phyloP scores from a whole-genome alignment of 2,888 invertebrate genomes.

The Nemurella pictetii region DNA sequence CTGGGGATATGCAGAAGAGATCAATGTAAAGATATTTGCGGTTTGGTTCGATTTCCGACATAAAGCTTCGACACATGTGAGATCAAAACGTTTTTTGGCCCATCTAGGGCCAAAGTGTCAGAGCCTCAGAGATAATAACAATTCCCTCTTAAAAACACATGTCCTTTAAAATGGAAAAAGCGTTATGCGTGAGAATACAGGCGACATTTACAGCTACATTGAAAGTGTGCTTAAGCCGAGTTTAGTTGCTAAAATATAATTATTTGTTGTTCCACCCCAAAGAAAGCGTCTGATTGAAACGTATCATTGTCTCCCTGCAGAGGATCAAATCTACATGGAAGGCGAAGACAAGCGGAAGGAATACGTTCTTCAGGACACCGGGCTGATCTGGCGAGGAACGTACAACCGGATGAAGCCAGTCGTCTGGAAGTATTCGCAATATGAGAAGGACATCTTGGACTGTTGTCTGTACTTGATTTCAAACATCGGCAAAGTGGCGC shows the following conservation, averaged over 20 bases:
- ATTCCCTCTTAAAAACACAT: too few relatives aligned
- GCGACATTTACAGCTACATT: too few relatives aligned
- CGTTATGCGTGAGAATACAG: too few relatives aligned
- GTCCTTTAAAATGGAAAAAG: too few relatives aligned
- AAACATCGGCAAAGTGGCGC: conserved; percentile 70
- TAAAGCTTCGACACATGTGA: too few relatives aligned
- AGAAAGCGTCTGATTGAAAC: conserved; percentile 55
- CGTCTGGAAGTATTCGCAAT: conserved; percentile 92
- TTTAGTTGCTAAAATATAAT: background rate
- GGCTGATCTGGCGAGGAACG: conserved; percentile 89
- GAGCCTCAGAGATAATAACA: too few relatives aligned
- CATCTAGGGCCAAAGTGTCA: too few relatives aligned
- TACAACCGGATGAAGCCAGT: conserved; percentile 80
- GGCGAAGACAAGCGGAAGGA: conserved; percentile 76
- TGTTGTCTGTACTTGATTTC: conserved; percentile 75
- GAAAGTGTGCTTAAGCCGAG: background rate
- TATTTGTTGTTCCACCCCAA: conserved; percentile 48
- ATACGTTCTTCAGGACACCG: conserved; percentile 82
- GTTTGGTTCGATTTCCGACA: too few relatives aligned
- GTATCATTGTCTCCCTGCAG: conserved; percentile 54
- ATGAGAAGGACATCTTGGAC: conserved; percentile 79
- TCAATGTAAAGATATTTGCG: too few relatives aligned
- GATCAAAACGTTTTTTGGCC: too few relatives aligned
- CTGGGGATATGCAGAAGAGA: too few relatives aligned
- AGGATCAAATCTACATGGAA: conserved; percentile 64